Conservation (phyloP, 2,888 invertebrate genomes). For the Diplolepis rosae region DNA sequence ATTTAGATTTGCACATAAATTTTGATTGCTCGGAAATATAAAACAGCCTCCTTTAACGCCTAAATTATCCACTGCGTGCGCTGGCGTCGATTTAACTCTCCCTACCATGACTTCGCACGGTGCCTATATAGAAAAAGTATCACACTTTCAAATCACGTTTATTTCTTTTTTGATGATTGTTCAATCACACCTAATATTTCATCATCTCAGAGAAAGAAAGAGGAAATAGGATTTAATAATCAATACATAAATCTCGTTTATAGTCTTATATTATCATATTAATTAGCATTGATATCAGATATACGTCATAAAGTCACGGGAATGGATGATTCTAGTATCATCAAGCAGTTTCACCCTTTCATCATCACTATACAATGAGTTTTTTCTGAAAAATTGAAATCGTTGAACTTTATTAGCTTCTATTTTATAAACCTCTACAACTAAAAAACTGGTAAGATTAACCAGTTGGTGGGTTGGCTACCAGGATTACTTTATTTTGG, state of each 20-base stretch:
- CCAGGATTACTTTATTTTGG: too few relatives aligned
- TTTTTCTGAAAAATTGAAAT: not conserved
- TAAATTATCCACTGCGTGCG: too few relatives aligned
- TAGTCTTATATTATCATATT: not conserved
- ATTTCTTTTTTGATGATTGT: not conserved
- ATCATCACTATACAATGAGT: not conserved
- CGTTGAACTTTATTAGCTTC: not conserved
- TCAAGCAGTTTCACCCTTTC: not conserved
- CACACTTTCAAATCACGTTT: too few relatives aligned
- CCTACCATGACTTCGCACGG: too few relatives aligned
- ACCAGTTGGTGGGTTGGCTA: too few relatives aligned
- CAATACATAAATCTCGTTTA: not conserved
- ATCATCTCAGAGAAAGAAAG: not conserved
- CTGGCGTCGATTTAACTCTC: too few relatives aligned
- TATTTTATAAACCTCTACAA: too few relatives aligned
- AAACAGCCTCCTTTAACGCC: too few relatives aligned
- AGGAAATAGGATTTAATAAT: not conserved
- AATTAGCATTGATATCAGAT: not conserved
- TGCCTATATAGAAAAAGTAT: too few relatives aligned
- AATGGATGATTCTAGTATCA: not conserved
- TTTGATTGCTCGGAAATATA: too few relatives aligned
- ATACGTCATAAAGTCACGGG: not conserved
- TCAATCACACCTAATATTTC: not conserved
- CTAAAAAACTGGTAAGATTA: too few relatives aligned
- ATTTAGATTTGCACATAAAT: too few relatives aligned